Percentiles rank a stretch among this genome's conserved stretches.
phyloP scores from a whole-genome alignment of 2,113 vertebrate genomes.

The Tupaia chinensis region DNA sequence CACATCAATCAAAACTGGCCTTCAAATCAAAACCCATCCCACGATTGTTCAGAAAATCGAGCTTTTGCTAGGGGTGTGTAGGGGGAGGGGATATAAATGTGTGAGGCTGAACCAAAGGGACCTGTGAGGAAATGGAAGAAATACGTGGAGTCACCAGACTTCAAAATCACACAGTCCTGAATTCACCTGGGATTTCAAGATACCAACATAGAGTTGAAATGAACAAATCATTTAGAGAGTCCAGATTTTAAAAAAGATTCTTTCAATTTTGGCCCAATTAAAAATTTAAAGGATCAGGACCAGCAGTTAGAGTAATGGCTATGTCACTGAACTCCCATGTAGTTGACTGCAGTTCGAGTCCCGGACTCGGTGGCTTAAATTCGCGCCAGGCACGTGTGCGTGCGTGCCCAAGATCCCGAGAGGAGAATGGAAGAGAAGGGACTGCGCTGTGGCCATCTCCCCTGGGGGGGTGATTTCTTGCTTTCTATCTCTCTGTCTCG shows the following conservation, averaged over 20 bases:
- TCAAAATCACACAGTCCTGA: not conserved
- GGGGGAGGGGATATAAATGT: not conserved
- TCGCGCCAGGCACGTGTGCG: no score
- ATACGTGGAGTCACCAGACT: constrained; percentile 6
- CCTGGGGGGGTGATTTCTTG: no score
- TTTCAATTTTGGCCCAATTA: not conserved
- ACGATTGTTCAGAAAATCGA: not conserved
- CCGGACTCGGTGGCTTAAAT: no score
- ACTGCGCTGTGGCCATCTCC: no score
- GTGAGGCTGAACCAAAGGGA: not conserved
- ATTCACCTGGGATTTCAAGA: constrained; percentile 40
- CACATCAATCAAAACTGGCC: constrained; percentile 18
- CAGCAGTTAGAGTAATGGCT: no score
- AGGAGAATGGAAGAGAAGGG: no score
- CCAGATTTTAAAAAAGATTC: constrained; percentile 8
- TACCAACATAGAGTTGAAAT: not conserved
- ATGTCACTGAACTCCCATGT: no score
- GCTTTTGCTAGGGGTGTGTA: not conserved
- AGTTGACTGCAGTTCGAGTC: no score
- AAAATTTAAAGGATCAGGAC: no score
- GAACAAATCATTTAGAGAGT: not conserved
- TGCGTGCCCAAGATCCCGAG: no score
- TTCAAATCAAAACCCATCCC: not conserved
- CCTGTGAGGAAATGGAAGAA: not conserved
- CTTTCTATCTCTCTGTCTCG: no score